A percentile compares a stretch with the other conserved stretches of the same genome.
These are phyloP conservation scores for Sus scrofa DNA, from an alignment of 2,113 vertebrate species.

Conservation along the genomic window DNA sequence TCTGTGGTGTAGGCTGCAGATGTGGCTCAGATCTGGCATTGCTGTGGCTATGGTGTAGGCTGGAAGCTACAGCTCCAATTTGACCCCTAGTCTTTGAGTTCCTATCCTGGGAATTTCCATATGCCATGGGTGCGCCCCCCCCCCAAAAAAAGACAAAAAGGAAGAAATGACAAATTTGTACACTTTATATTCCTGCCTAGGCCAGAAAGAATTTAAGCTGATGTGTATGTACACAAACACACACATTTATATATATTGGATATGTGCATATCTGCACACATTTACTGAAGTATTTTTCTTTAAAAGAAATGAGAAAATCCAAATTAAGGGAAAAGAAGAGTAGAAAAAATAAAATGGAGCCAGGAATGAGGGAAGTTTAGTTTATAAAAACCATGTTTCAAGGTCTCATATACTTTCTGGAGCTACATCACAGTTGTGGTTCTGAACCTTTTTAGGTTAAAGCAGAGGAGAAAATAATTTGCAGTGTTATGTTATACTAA, in stretches of 20 bases:
- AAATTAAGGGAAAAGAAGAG: neutral
- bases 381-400: neutral
- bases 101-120: no score
- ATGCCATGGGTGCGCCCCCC: no score
- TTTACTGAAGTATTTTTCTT: neutral
- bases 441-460: neutral
- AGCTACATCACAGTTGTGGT: neutral
- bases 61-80: no score
- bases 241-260: neutral
- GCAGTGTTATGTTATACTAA: neutral
- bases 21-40: no score
- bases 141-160: no score
- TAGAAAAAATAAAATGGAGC: slow-evolving; percentile 38
- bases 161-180: neutral
- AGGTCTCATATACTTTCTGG: neutral
- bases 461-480: neutral
- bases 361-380: neutral
- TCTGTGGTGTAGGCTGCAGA: no score
- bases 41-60: no score
- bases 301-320: neutral
- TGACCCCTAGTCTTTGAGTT: no score
- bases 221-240: neutral
- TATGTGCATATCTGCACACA: neutral
- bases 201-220: neutral
- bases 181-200: neutral